Evolutionary conservation across 2,888 invertebrate species (phyloP), one percentile per base, ranked within the genome.

Genomic region (Caenorhabditis sulstoni): DNA sequence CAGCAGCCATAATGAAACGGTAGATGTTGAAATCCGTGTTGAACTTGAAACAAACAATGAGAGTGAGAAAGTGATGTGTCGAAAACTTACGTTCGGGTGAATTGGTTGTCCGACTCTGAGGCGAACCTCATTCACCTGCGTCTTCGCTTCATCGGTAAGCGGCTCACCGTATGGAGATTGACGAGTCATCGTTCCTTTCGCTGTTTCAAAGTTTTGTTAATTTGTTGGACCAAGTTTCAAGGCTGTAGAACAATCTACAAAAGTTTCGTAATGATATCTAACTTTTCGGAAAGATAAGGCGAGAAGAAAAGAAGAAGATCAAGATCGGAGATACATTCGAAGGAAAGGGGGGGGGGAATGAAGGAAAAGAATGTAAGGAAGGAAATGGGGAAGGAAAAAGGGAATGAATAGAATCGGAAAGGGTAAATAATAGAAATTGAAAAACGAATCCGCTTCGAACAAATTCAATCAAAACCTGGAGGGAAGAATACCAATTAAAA

Each of bases 1-100:
- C 88, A 11, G 89, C 84, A 41, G 84, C 81, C 77, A 88, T 70
- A 4, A 90, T 55, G 81, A 90, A 90, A 12, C 90, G 90, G 68
- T 87, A 90, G 41, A 90, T 77, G 76, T 90, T 90, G 86, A 90
- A 90, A 53, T 90, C 90, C 14, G 87, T 87, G 81, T 90, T 86
- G 81, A 89, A 90, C 87, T 87, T 65, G 55, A 88, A 77, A 20
- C 29, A 35, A 14, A 8, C 12, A 44, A 20, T 22, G 4, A 29
- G 4, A 29, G n/a, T n/a, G n/a, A n/a, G n/a, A n/a, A n/a, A n/a
- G n/a, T n/a, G n/a, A n/a, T n/a, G n/a, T n/a, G n/a, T n/a, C n/a
- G n/a, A n/a, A n/a, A n/a, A 22, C 74, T 68, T 50, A 89, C 89
- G 61, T 81, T 87, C 2, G 89, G 87, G 79, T 87, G 85, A 22